Evolutionary conservation across 2,797 vertebrate genomes (phyloP).

Genomic region (Rhynchotus rufescens): DNA sequence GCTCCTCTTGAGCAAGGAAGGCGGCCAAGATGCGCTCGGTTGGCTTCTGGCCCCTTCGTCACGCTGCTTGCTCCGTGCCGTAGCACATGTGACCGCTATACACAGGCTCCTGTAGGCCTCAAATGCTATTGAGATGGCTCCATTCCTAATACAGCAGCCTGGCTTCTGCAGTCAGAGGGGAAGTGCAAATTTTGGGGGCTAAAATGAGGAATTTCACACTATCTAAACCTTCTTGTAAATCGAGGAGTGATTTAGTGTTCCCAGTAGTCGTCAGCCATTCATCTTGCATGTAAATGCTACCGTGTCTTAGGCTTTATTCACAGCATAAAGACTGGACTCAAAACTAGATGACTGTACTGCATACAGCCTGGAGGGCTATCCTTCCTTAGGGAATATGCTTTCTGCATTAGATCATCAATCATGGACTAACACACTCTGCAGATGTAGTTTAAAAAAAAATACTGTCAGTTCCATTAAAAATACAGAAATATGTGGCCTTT

Average conservation of each 20-base stretch:
- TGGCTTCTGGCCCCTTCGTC: background rate
- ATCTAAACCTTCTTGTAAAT: background rate
- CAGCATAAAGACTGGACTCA: background rate
- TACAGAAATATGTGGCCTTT: background rate
- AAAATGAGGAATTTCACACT: background rate
- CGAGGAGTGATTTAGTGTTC: background rate
- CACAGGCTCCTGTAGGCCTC: background rate
- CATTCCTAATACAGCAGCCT: background rate
- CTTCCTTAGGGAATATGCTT: background rate
- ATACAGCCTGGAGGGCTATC: background rate
- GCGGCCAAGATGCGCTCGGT: background rate
- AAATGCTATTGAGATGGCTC: background rate
- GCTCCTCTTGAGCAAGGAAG: fast-evolving
- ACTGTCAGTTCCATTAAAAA: background rate
- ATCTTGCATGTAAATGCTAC: background rate
- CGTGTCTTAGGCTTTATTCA: constrained; percentile 22
- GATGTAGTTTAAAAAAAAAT: background rate
- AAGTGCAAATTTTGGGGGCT: background rate
- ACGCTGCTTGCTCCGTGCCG: background rate
- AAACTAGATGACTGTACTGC: background rate
- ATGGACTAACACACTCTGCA: background rate
- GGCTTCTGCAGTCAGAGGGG: background rate
- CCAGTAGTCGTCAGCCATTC: background rate
- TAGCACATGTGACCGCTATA: background rate
- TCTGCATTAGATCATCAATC: background rate